These are phyloP conservation scores for Chamaedrilus cognettii DNA, from an alignment of 2,888 invertebrate genomes.

Conservation along the genomic window DNA sequence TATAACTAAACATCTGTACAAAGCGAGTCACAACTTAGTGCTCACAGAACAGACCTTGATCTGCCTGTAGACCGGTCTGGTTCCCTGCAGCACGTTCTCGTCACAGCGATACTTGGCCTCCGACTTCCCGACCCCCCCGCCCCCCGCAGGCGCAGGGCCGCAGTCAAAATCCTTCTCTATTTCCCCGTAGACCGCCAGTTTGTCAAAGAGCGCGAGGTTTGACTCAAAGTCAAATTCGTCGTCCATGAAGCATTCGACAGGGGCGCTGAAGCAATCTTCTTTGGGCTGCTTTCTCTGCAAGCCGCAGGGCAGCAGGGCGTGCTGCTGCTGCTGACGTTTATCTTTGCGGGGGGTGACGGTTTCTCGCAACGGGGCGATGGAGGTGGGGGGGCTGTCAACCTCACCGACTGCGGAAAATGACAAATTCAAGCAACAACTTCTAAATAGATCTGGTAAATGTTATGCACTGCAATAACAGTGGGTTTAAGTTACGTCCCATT, in stretches of 20 bases:
- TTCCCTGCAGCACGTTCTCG: slow-evolving; percentile 77
- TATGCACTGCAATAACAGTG: too few species aligned
- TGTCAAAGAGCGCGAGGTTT: slow-evolving; percentile 88
- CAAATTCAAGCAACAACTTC: too few species aligned
- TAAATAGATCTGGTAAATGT: too few species aligned
- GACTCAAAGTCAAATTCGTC: slow-evolving; percentile 92
- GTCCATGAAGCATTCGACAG: slow-evolving; percentile 68
- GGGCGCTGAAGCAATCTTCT: slow-evolving; percentile 76
- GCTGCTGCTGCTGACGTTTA: slow-evolving; percentile 32
- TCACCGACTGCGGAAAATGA: slow-evolving; percentile 1
- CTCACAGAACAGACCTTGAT: too few species aligned
- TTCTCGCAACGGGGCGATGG: not conserved
- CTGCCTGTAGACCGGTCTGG: slow-evolving; percentile 69
- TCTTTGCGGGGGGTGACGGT: slow-evolving; percentile 59
- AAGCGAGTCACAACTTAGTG: too few species aligned
- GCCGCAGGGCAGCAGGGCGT: too few species aligned
- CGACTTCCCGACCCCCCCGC: not conserved
- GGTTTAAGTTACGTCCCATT: too few species aligned
- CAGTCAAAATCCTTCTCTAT: slow-evolving; percentile 62
- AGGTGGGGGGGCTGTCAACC: not conserved
- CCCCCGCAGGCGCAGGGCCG: not conserved
- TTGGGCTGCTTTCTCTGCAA: slow-evolving; percentile 41
- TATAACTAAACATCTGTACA: too few species aligned
- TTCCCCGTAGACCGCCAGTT: slow-evolving; percentile 76
- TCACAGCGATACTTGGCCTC: slow-evolving; percentile 74